These are phyloP conservation scores for Phylloscopus trochilus DNA, from an alignment of 2,113 vertebrate species.

Conservation along the genomic window DNA sequence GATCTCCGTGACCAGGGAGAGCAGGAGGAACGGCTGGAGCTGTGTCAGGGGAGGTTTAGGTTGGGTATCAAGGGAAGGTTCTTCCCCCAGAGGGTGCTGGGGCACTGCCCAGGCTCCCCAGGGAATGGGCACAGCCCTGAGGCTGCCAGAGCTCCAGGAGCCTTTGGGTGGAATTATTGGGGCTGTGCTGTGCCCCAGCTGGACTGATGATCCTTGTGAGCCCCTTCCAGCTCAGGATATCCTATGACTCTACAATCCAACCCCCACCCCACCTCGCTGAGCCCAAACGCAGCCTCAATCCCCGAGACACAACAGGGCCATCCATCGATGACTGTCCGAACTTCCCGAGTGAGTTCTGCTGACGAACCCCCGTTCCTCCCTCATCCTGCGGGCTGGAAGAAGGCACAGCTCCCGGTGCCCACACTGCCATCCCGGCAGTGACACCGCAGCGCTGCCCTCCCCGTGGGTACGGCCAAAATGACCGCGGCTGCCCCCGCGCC, in stretches of 20 bases:
- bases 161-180: not conserved
- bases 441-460: not conserved
- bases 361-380: not conserved
- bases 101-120: not conserved
- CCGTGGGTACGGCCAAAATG: not conserved
- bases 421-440: not conserved
- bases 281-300: not conserved
- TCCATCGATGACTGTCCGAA: no score
- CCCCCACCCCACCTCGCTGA: no score
- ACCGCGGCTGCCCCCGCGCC: slow-evolving; percentile 13
- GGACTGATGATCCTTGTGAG: not conserved
- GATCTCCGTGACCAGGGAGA: not conserved
- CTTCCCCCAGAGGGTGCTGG: not conserved
- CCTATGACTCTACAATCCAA: no score
- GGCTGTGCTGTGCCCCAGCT: not conserved
- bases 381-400: not conserved
- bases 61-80: not conserved
- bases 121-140: rapidly evolving
- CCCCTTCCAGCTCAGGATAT: not conserved
- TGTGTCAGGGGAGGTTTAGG: no score
- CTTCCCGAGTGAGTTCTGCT: not conserved
- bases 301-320: rapidly evolving
- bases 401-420: not conserved
- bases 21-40: not conserved
- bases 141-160: not conserved